Evolutionary conservation across 2,797 vertebrate species (phyloP).

Genomic region (Luscinia luscinia): DNA sequence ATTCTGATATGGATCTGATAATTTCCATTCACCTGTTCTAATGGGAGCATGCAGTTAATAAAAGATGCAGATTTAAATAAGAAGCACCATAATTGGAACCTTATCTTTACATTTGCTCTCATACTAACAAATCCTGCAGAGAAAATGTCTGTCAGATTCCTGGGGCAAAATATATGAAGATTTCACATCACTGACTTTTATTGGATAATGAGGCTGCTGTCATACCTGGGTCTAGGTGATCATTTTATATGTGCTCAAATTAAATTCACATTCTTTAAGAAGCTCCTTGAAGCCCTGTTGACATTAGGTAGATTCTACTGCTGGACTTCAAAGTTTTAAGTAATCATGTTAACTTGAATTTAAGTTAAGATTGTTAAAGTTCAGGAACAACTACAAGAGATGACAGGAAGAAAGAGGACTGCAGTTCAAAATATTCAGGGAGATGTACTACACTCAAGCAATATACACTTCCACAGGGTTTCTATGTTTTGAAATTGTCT

Average conservation of each 20-base stretch:
- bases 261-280: conserved; percentile 4
- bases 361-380: background rate
- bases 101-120: background rate
- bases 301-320: background rate
- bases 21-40: conserved; percentile 14
- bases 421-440: background rate
- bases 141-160: background rate
- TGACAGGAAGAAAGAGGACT: background rate
- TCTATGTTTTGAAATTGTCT: background rate
- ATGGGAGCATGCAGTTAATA: background rate
- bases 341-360: background rate
- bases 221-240: background rate
- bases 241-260: background rate
- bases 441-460: background rate
- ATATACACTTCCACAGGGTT: background rate
- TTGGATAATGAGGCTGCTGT: background rate
- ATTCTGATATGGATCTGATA: background rate
- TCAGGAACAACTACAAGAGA: background rate
- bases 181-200: background rate
- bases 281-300: background rate
- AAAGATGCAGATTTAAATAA: background rate
- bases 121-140: background rate
- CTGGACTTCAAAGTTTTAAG: background rate
- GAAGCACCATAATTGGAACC: background rate
- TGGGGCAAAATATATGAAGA: background rate